Conservation (phyloP, 1,140 invertebrate genomes). For the Drosophila rhopaloa region DNA sequence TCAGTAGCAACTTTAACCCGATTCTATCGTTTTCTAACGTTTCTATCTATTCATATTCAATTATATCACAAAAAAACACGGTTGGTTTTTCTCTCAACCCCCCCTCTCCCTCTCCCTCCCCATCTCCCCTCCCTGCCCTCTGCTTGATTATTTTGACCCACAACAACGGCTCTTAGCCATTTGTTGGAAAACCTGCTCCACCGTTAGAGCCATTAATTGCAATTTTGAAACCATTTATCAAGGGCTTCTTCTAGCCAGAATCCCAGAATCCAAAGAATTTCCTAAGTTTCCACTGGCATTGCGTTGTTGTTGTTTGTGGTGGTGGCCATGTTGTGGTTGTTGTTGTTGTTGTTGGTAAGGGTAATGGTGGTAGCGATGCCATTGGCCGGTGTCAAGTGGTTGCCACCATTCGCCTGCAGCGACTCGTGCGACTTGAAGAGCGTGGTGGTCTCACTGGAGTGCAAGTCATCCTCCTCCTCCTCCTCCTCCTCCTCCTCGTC, state of each 20-base stretch:
- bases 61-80: conserved; percentile 71
- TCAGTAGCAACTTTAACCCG: conserved; percentile 49
- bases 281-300: conserved; percentile 44
- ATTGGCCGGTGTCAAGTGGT: conserved; percentile 10
- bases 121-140: background rate
- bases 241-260: conserved; percentile 2
- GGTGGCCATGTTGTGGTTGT: background rate
- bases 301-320: conserved; percentile 20
- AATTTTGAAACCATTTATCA: conserved; percentile 70
- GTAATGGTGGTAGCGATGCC: conserved; percentile 4
- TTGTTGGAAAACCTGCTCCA: background rate
- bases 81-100: conserved; percentile 24
- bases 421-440: conserved; percentile 68
- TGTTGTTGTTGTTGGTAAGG: background rate
- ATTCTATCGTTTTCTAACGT: conserved; percentile 39
- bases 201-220: conserved; percentile 56
- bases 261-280: too few relatives aligned
- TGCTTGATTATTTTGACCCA: background rate
- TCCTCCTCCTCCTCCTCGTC: conserved; percentile 26
- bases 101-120: conserved; percentile 2
- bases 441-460: conserved; percentile 70
- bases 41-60: conserved; percentile 61
- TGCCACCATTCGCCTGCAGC: conserved; percentile 53
- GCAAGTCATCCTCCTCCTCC: conserved; percentile 59
- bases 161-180: background rate